Evolutionary conservation across 2,888 invertebrate species (phyloP), one percentile per base, ranked within the genome.

Genomic region (Thysanoteuthis rhombus): DNA sequence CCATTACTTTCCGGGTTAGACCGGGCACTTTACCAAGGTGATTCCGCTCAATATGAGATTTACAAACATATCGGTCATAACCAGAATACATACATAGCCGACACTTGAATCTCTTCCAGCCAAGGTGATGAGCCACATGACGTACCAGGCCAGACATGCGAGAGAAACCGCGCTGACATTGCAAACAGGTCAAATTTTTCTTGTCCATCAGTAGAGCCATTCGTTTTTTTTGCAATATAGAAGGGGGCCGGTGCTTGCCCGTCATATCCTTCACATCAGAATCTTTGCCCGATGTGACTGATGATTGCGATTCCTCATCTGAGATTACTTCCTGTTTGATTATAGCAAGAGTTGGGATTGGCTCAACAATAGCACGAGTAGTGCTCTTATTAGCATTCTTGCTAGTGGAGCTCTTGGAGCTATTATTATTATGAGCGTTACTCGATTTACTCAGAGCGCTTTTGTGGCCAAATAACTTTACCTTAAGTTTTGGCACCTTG

Each of bases 71-170:
- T 90, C 94, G 94, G 93, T 96, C 95, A 92, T 96, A 96, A 92
- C 95, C 94, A 39, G 95, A 94, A 93, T 95, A 98, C 93, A 98
- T 97, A 97, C 98, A 98, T 38, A 98, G 97, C 95, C 98, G 98
- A 96, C 98, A 98, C 93, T 98, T 98, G 96, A 98, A 98, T 47
- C 98, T 97, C 95, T 98, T 97, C 98, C 98, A 98, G 94, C 98
- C 98, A 94, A 98, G 97, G 96, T 98, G 98, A 10, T 97, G 96
- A 0, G 98, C 98, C 97, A 98, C 98, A 94, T 98, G 98, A 16
- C 98, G 97, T 96, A 98, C 98, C 2, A 98, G 98, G 96, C 98
- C 98, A 93, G 97, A 97, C 38, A 97, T 96, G 45, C 97, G 97
- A 2, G 97, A 96, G 95, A 97, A 98, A 94, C 97, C 97, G 28